These are phyloP conservation scores for Dallia pectoralis DNA, from an alignment of 2,797 vertebrate species.

Conservation along the genomic window DNA sequence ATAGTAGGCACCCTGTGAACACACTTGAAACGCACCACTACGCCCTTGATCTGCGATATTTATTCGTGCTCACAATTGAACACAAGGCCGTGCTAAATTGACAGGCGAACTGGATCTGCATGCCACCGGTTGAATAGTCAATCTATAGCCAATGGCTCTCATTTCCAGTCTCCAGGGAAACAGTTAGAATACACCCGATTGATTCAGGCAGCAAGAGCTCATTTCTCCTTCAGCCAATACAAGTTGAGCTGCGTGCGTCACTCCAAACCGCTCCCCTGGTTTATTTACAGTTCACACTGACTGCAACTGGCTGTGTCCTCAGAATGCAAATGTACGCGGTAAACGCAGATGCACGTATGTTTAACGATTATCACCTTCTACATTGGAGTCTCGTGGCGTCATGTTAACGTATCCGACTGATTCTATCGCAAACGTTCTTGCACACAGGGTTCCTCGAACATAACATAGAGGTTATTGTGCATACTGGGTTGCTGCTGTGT, in stretches of 20 bases:
- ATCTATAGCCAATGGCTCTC: background rate
- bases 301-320: background rate
- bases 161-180: background rate
- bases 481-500: constrained; percentile 10
- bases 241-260: constrained; percentile 3
- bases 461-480: constrained; percentile 9
- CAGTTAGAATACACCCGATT: constrained; percentile 1
- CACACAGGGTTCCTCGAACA: constrained; percentile 2
- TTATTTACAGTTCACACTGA: constrained; percentile 4
- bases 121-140: too few relatives aligned
- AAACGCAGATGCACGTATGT: constrained; percentile 13
- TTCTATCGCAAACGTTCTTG: background rate
- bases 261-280: background rate
- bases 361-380: constrained; percentile 7
- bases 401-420: background rate
- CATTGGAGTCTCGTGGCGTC: background rate
- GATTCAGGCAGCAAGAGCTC: constrained; percentile 10
- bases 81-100: too few relatives aligned
- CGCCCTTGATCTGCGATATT: too few relatives aligned
- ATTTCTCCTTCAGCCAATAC: constrained; percentile 4
- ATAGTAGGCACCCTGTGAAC: too few relatives aligned
- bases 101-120: too few relatives aligned
- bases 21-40: too few relatives aligned
- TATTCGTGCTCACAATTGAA: too few relatives aligned
- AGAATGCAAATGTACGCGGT: background rate